phyloP scores from a whole-genome alignment of 2,888 invertebrate genomes.

The Trachelus iudaicus region DNA sequence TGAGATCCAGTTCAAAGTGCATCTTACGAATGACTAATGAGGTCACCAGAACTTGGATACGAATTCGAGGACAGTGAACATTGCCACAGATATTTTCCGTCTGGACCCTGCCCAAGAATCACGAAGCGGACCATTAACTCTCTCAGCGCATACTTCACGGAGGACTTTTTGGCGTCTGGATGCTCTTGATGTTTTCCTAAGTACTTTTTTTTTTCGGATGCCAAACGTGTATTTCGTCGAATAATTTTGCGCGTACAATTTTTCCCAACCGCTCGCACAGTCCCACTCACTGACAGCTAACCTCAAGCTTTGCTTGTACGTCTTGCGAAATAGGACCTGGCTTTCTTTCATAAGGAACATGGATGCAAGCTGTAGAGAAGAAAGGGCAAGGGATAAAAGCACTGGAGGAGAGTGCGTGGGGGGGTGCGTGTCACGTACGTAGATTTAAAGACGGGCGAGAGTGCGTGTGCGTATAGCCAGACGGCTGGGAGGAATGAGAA shows the following conservation, averaged over 20 bases:
- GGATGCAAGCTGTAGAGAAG: not conserved
- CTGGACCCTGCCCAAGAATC: not conserved
- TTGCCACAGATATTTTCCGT: not conserved
- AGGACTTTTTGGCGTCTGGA: not conserved
- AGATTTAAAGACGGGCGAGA: not conserved
- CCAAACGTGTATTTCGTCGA: not conserved
- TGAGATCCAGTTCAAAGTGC: not conserved
- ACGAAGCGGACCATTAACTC: not conserved
- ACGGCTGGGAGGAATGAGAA: slow-evolving; percentile 35
- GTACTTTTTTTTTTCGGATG: not conserved
- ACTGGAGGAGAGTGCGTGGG: slow-evolving; percentile 1
- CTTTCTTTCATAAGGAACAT: not conserved
- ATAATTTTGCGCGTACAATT: not conserved
- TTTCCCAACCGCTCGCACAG: not conserved
- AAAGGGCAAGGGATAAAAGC: not conserved
- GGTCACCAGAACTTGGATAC: not conserved
- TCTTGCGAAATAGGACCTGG: not conserved
- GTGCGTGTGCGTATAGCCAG: slow-evolving; percentile 33
- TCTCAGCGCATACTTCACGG: not conserved
- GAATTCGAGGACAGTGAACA: not conserved
- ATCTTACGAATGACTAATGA: not conserved
- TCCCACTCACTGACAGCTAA: not conserved
- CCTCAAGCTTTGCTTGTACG: not conserved
- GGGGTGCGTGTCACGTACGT: slow-evolving; percentile 16
- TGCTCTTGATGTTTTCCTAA: not conserved